Evolutionary conservation across 2,888 invertebrate genomes (phyloP).

Genomic region (Caenorhabditis parvicauda): DNA sequence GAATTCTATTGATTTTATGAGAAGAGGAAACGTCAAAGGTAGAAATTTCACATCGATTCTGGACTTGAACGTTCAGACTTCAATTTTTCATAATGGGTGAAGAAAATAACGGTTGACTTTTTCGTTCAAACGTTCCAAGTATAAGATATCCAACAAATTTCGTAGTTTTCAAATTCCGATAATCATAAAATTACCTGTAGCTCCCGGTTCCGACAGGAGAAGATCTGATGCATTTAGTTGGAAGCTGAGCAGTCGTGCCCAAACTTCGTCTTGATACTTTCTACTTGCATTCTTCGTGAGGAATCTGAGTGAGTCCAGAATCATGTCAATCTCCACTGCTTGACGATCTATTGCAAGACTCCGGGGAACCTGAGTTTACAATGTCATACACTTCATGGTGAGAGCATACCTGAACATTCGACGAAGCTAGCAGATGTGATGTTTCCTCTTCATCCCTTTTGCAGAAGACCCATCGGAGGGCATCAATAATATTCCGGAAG

Average conservation of each 20-base stretch:
- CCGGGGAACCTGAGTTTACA: constrained; percentile 17
- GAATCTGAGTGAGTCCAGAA: constrained; percentile 29
- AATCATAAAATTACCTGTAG: constrained; percentile 38
- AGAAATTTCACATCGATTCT: too few relatives aligned
- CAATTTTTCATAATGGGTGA: too few relatives aligned
- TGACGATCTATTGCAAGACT: constrained; percentile 38
- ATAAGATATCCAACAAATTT: too few relatives aligned
- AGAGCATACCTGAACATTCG: not conserved
- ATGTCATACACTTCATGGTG: not conserved
- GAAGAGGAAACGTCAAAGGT: too few relatives aligned
- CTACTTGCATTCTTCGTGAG: constrained; percentile 34
- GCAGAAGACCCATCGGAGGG: constrained; percentile 48
- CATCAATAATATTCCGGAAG: constrained; percentile 51
- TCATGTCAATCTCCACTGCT: constrained; percentile 36
- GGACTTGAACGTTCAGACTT: too few relatives aligned
- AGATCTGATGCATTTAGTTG: constrained; percentile 49
- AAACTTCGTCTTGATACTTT: constrained; percentile 48
- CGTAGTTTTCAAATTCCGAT: too few relatives aligned
- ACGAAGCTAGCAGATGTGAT: constrained; percentile 2
- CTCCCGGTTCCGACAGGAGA: constrained; percentile 42
- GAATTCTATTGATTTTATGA: not conserved
- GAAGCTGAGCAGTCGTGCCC: constrained; percentile 54
- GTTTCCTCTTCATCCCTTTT: constrained; percentile 29
- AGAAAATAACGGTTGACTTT: too few relatives aligned
- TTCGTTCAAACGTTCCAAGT: too few relatives aligned